phyloP scores from a whole-genome alignment of 2,888 invertebrate species.

The Girardia tigrina region DNA sequence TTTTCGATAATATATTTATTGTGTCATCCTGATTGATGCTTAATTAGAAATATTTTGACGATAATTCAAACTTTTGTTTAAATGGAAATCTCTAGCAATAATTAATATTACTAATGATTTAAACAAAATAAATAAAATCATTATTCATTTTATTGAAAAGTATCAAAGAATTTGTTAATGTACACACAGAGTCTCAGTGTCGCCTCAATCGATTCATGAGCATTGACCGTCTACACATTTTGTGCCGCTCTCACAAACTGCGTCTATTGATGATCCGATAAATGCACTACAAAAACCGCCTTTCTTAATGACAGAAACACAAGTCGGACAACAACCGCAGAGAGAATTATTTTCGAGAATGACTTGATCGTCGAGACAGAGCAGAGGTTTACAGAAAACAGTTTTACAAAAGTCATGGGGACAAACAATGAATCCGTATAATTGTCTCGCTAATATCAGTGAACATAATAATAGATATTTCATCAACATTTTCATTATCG shows the following conservation, averaged over 20 bases:
- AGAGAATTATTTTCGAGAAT: not conserved
- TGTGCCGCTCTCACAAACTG: not conserved
- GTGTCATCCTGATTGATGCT: too few relatives aligned
- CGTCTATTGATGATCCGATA: not conserved
- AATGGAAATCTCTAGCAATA: too few relatives aligned
- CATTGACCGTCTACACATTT: not conserved
- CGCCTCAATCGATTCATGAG: not conserved
- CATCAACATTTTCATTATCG: slow-evolving; percentile 8
- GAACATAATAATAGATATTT: slow-evolving; percentile 15
- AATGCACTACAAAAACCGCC: not conserved
- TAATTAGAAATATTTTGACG: too few relatives aligned
- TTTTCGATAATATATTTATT: too few relatives aligned
- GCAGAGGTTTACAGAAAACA: not conserved
- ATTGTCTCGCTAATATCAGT: not conserved
- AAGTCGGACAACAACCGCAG: not conserved
- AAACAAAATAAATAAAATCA: too few relatives aligned
- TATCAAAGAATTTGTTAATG: too few relatives aligned
- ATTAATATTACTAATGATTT: too few relatives aligned
- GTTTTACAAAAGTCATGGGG: not conserved
- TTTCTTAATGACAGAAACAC: not conserved
- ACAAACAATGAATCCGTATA: slow-evolving; percentile 7
- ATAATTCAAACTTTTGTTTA: too few relatives aligned
- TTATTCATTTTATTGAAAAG: too few relatives aligned
- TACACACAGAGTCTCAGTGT: too few relatives aligned
- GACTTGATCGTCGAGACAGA: not conserved